Percentiles rank a stretch among this genome's conserved stretches.
Evolutionary conservation across 2,113 vertebrate genomes (phyloP).

Genomic region (Zapornia atra): DNA sequence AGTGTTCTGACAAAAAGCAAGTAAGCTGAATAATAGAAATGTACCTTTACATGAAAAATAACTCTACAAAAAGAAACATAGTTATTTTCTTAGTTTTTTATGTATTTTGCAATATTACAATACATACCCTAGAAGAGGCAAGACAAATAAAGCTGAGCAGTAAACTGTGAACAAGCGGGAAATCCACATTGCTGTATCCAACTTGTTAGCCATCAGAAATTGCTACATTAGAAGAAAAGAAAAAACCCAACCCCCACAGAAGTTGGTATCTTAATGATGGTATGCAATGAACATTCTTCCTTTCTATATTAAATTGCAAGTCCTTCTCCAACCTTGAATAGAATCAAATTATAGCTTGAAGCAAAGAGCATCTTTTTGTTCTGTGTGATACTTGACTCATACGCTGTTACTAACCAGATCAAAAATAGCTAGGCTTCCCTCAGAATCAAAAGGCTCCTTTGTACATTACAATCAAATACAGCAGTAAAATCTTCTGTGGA

Average conservation of each 20-base stretch:
- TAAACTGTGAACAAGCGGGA: constrained; percentile 96
- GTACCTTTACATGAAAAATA: background rate
- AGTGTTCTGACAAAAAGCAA: background rate
- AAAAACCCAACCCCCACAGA: background rate
- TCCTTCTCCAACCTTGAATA: background rate
- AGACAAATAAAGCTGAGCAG: constrained; percentile 95
- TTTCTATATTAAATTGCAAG: background rate
- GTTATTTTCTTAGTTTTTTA: background rate
- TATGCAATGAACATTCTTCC: background rate
- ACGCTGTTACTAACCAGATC: background rate
- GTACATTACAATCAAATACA: background rate
- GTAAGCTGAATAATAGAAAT: background rate
- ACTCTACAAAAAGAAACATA: background rate
- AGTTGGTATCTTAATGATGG: background rate
- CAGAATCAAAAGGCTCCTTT: background rate
- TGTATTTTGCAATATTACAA: background rate
- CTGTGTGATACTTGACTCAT: background rate
- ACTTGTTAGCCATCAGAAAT: constrained; percentile 94
- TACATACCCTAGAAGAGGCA: constrained; percentile 94
- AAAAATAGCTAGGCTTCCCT: background rate
- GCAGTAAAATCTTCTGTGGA: background rate
- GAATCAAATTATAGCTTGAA: background rate
- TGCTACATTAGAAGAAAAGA: constrained; percentile 79
- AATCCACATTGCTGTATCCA: constrained; percentile 99
- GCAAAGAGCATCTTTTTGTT: background rate